phyloP scores from a whole-genome alignment of 1,140 invertebrate genomes.

The Drosophila mayri region DNA sequence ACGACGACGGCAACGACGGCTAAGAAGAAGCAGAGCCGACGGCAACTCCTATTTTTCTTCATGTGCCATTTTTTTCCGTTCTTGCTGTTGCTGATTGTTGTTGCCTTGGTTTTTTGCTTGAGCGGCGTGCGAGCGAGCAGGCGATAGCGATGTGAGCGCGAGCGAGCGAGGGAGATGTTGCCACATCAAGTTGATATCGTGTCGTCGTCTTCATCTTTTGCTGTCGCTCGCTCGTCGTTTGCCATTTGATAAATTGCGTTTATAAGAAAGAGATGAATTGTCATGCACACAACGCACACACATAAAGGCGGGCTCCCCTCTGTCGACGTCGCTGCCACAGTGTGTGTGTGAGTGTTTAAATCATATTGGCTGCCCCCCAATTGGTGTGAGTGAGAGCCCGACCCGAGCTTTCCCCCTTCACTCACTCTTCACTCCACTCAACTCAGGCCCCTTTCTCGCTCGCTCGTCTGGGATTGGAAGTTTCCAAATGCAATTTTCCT shows the following conservation, averaged over 20 bases:
- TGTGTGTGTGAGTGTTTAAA: slow-evolving; percentile 66
- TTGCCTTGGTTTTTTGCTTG: slow-evolving; percentile 52
- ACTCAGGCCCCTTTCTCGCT: slow-evolving; percentile 16
- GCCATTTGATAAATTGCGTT: slow-evolving; percentile 85
- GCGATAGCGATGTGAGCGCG: slow-evolving; percentile 5
- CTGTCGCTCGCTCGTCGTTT: slow-evolving; percentile 84
- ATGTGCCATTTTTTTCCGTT: slow-evolving; percentile 68
- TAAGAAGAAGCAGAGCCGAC: slow-evolving; percentile 57
- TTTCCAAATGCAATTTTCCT: slow-evolving; percentile 83
- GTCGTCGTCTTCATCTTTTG: slow-evolving; percentile 84
- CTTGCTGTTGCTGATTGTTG: slow-evolving; percentile 8
- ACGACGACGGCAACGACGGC: slow-evolving; percentile 18
- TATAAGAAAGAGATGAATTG: slow-evolving; percentile 85
- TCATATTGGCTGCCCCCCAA: slow-evolving; percentile 79
- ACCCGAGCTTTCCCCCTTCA: slow-evolving; percentile 60
- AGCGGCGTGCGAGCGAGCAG: slow-evolving; percentile 30
- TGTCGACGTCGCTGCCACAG: slow-evolving; percentile 15
- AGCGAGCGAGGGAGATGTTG: slow-evolving; percentile 46
- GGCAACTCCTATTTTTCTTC: slow-evolving; percentile 83
- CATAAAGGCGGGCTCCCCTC: slow-evolving; percentile 9
- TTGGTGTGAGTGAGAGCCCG: slow-evolving; percentile 44
- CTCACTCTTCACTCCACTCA: slow-evolving; percentile 33
- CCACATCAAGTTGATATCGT: slow-evolving; percentile 74
- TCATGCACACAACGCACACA: slow-evolving; percentile 79
- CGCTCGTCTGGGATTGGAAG: slow-evolving; percentile 81